Base-by-base conservation (phyloP, 1,140 invertebrate species). In the Bilobella aurantiaca region DNA sequence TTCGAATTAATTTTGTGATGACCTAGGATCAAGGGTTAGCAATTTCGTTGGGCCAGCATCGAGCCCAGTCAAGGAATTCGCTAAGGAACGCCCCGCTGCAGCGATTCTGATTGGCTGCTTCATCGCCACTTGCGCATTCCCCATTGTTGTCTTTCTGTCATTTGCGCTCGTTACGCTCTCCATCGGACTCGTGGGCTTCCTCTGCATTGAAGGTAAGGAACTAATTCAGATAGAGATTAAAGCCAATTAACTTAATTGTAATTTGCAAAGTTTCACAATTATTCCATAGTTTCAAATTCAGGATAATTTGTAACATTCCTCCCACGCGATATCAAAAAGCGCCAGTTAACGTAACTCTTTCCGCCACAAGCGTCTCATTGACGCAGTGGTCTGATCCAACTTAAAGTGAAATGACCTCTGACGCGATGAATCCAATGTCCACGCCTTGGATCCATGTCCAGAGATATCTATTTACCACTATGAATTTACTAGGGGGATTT, bases 191-290 rank as follows among this genome's bases (percentile, higher is more conserved):
- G 21, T 31, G 12, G 29, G 57, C 2, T 58, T 58, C 21, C 57
- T 58, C 25, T 58, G 25, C 28, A 58, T 58, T 58, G 57, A 58
- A 58, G 57, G 57, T 58, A 58, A 58, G 12, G 27, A 8, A 53
- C 8, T 42, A 42, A 12, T 42, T n/a, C 37, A 12, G 8, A 12
- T 12, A 8, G n/a, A 42, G n/a, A 42, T 42, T 12, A 53, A 53
- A 53, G 23, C 25, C 5, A 53, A 53, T 14, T 18, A 53, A 14
- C 12, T 53, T 18, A 16, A 14, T 5, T 18, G 49, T 53, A 14
- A 16, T 14, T 53, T 23, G 14, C 49, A 12, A 14, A 16, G 23
- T 18, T 16, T 23, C 14, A 53, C 5, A 53, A 23, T 23, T 53
- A 18, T 18, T 23, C 14, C 5, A 53, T 53, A 12, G 34, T 42